A percentile compares a stretch with the other conserved stretches of the same genome.
Evolutionary conservation across 1,140 invertebrate species (phyloP).

Genomic region (Mya arenaria): DNA sequence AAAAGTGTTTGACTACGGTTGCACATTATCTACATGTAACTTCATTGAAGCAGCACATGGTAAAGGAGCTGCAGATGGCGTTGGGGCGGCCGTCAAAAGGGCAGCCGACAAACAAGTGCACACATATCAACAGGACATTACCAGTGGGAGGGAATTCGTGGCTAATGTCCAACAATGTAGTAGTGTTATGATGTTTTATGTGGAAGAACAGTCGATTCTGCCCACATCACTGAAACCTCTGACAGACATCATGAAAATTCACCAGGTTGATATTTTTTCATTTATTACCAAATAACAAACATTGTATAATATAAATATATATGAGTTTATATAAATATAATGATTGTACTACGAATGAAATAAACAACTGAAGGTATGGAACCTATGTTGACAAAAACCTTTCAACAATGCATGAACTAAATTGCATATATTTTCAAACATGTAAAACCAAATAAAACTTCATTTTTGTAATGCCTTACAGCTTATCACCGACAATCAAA

Average conservation of each 20-base stretch:
- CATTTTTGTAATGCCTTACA: too few species aligned
- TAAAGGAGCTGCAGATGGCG: conserved; percentile 80
- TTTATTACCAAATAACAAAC: too few species aligned
- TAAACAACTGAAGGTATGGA: too few species aligned
- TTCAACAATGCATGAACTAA: too few species aligned
- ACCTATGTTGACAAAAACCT: too few species aligned
- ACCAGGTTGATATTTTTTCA: too few species aligned
- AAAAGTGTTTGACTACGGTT: conserved; percentile 29
- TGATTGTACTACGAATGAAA: too few species aligned
- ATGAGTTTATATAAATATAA: too few species aligned
- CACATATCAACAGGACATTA: background rate
- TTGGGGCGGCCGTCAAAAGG: conserved; percentile 79
- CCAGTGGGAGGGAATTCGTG: background rate
- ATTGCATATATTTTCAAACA: too few species aligned
- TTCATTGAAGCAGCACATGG: conserved; percentile 80
- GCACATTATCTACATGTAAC: conserved; percentile 73
- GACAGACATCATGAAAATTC: background rate
- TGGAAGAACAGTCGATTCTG: background rate
- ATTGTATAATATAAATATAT: too few species aligned
- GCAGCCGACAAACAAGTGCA: background rate
- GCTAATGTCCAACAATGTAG: background rate
- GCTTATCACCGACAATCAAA: too few species aligned
- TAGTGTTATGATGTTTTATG: background rate
- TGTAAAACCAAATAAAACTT: too few species aligned
- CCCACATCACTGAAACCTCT: conserved; percentile 1